phyloP scores from a whole-genome alignment of 2,113 vertebrate species.

The Thryonomys swinderianus region DNA sequence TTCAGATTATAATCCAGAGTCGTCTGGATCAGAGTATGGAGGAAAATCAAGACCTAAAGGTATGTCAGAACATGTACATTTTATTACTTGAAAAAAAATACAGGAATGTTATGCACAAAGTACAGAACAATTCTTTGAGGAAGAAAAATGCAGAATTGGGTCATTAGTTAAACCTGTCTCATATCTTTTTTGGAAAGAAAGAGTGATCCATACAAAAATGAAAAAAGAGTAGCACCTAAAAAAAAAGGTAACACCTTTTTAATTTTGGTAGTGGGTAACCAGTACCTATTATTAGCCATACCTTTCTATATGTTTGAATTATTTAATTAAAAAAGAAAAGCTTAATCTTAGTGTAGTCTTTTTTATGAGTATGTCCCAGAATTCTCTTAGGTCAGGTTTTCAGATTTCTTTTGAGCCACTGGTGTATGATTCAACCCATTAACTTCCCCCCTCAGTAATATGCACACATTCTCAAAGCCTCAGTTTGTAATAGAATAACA shows the following conservation, averaged over 20 bases:
- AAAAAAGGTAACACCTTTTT: slow-evolving; percentile 21
- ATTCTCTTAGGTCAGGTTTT: neutral
- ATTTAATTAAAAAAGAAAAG: slow-evolving; percentile 17
- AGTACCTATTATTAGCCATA: neutral
- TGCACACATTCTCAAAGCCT: neutral
- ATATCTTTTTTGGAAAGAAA: slow-evolving; percentile 22
- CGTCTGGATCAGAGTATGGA: slow-evolving; percentile 97
- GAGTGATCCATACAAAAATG: neutral
- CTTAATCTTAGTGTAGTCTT: neutral
- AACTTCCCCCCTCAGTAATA: neutral
- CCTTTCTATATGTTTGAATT: slow-evolving; percentile 27
- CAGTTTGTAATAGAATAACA: neutral
- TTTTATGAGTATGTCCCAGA: slow-evolving; percentile 18
- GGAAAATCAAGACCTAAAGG: slow-evolving; percentile 96
- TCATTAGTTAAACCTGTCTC: neutral
- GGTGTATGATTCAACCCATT: neutral
- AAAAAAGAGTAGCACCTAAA: neutral
- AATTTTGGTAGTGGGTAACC: neutral
- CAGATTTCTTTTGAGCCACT: neutral
- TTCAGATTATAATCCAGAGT: slow-evolving; percentile 93
- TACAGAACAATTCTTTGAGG: neutral
- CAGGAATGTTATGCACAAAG: neutral
- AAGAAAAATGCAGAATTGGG: neutral
- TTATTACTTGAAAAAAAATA: slow-evolving; percentile 25
- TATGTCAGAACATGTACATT: slow-evolving; percentile 76